Evolutionary conservation across 2,797 vertebrate genomes (phyloP).

Genomic region (Diplodus sargus): DNA sequence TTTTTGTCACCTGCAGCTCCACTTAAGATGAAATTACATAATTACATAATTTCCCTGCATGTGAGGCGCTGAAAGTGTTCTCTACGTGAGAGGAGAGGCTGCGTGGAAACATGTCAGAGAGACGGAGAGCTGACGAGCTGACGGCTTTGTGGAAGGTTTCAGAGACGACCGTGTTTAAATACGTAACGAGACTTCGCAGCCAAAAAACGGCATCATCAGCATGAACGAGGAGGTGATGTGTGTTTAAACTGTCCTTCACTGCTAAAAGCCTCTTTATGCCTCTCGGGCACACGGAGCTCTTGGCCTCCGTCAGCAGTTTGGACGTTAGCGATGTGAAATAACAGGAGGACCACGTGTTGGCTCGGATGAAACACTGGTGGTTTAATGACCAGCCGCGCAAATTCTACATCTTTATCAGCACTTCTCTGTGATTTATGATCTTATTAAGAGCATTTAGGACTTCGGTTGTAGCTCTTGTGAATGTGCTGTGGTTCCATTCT

Average conservation of each 20-base stretch:
- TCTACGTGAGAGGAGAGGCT: not conserved
- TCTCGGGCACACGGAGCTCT: not conserved
- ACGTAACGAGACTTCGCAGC: not conserved
- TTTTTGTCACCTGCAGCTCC: too few species aligned
- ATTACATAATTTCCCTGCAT: not conserved
- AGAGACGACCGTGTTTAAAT: conserved; percentile 10
- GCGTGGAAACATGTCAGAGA: not conserved
- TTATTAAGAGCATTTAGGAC: not conserved
- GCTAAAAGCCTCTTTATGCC: conserved; percentile 64
- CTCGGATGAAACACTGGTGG: conserved; percentile 5
- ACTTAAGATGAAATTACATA: not conserved
- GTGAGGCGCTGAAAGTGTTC: not conserved
- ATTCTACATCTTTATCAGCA: not conserved
- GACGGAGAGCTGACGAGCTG: not conserved
- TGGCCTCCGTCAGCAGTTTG: conserved; percentile 29
- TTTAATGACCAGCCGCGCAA: not conserved
- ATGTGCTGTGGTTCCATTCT: not conserved
- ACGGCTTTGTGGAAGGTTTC: conserved; percentile 21
- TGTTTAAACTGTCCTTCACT: conserved; percentile 4
- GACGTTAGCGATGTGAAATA: not conserved
- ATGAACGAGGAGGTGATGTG: conserved; percentile 37
- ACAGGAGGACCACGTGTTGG: not conserved
- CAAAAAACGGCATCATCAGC: conserved; percentile 39
- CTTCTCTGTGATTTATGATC: not conserved
- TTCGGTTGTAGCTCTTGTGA: not conserved